Evolutionary conservation across 2,888 invertebrate genomes (phyloP).

Genomic region (Melanophora roralis): DNA sequence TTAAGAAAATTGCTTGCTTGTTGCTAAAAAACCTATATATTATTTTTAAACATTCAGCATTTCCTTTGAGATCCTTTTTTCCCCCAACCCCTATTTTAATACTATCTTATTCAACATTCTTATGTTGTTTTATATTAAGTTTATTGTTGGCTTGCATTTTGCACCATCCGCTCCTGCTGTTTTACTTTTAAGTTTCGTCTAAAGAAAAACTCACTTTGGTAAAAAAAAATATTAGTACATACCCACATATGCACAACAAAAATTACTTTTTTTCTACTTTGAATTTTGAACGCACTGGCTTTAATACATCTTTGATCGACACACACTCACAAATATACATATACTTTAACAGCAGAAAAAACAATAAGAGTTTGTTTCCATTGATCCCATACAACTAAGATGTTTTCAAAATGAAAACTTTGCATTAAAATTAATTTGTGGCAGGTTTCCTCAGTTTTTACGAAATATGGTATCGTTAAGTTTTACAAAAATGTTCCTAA

Average conservation of each 20-base stretch:
- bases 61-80: constrained; percentile 34
- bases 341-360: constrained; percentile 16
- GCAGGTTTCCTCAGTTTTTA: too few species aligned
- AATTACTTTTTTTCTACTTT: constrained; percentile 15
- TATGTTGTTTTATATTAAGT: constrained; percentile 38
- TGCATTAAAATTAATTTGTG: too few species aligned
- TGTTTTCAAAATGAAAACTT: too few species aligned
- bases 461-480: too few species aligned
- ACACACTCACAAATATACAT: constrained; percentile 21
- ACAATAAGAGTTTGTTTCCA: too few species aligned
- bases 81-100: background rate
- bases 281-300: constrained; percentile 51
- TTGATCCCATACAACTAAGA: too few species aligned
- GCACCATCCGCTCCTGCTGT: constrained; percentile 32
- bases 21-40: constrained; percentile 36
- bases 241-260: background rate
- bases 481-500: too few species aligned
- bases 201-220: background rate
- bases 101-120: background rate
- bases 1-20: background rate
- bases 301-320: constrained; percentile 36
- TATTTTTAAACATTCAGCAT: constrained; percentile 54
- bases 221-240: background rate
- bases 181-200: background rate
- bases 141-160: constrained; percentile 47